These are phyloP conservation scores for Sturmia bella DNA, from an alignment of 2,888 invertebrate genomes.

Conservation along the genomic window DNA sequence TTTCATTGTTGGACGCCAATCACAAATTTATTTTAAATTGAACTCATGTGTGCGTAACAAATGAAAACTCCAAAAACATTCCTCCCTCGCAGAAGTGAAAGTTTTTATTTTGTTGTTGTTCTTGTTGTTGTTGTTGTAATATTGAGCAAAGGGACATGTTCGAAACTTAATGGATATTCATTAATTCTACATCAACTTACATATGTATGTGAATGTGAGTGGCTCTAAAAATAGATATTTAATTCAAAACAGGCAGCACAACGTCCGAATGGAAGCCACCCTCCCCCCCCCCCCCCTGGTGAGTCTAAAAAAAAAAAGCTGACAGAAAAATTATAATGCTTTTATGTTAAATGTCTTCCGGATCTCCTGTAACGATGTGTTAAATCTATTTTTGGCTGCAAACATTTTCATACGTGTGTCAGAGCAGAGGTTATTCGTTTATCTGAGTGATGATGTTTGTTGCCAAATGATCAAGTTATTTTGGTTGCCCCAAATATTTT, in stretches of 20 bases:
- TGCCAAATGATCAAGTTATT: slow-evolving; percentile 55
- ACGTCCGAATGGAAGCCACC: slow-evolving; percentile 55
- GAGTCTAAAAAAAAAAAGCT: neutral
- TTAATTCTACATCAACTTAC: neutral
- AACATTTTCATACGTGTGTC: slow-evolving; percentile 15
- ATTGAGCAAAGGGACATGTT: slow-evolving; percentile 7
- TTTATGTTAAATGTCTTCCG: neutral
- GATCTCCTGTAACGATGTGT: neutral
- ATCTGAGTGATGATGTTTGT: slow-evolving; percentile 38
- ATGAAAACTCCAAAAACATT: neutral
- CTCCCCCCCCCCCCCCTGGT: slow-evolving; percentile 37
- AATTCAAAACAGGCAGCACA: neutral
- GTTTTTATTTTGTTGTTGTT: neutral
- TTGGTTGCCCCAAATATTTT: slow-evolving; percentile 60
- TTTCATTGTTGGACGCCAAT: slow-evolving; percentile 13
- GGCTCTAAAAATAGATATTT: slow-evolving; percentile 18
- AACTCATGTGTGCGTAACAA: neutral
- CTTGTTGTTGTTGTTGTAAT: neutral
- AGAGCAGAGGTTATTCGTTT: slow-evolving; percentile 41
- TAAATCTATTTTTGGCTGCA: slow-evolving; percentile 42
- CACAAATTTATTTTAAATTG: slow-evolving; percentile 11
- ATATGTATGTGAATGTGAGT: slow-evolving; percentile 9
- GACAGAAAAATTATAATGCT: too few species aligned
- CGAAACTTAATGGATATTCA: slow-evolving; percentile 36
- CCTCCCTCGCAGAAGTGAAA: slow-evolving; percentile 4